phyloP scores from a whole-genome alignment of 1,140 invertebrate genomes.

The Portunus trituberculatus region DNA sequence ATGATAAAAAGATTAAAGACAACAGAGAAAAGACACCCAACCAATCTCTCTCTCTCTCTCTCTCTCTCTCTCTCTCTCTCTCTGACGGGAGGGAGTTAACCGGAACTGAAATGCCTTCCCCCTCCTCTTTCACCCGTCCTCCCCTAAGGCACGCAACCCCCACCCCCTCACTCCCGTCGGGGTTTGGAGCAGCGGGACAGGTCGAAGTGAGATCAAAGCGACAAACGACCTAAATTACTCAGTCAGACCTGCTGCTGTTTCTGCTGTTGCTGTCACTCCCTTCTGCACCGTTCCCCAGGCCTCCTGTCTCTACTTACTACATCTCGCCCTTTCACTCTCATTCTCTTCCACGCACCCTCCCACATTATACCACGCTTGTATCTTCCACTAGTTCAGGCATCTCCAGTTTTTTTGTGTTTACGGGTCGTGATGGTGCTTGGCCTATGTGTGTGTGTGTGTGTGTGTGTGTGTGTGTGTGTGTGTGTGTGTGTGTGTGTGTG shows the following conservation, averaged over 20 bases:
- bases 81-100: too few relatives aligned
- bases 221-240: slow-evolving; percentile 2
- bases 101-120: too few relatives aligned
- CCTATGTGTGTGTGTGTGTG: too few relatives aligned
- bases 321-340: background rate
- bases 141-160: background rate
- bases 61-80: too few relatives aligned
- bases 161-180: background rate
- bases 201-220: background rate
- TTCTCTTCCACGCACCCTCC: background rate
- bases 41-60: too few relatives aligned
- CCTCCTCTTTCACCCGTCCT: background rate
- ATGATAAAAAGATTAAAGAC: too few relatives aligned
- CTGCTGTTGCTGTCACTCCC: background rate
- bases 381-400: too few relatives aligned
- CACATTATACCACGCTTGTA: background rate
- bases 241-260: background rate
- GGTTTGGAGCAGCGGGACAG: background rate
- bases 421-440: too few relatives aligned
- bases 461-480: too few relatives aligned
- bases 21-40: background rate
- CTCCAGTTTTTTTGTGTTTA: too few relatives aligned
- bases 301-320: background rate
- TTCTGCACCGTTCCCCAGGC: background rate
- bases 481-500: too few relatives aligned